These are phyloP conservation scores for Urocynchramus pylzowi DNA, from an alignment of 2,113 vertebrate genomes.

Conservation along the genomic window DNA sequence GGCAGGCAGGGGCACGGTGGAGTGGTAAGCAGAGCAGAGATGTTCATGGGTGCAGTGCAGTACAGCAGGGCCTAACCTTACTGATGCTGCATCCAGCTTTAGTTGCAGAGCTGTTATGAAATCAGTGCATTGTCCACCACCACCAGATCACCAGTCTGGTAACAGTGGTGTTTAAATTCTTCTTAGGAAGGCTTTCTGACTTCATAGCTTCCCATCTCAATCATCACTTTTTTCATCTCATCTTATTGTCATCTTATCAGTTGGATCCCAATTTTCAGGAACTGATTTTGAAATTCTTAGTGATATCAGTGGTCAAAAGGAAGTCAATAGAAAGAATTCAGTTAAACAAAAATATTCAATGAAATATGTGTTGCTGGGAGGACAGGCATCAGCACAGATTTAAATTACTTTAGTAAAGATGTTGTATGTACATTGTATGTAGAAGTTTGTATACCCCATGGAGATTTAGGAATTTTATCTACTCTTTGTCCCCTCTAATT, in stretches of 20 bases:
- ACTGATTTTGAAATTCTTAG: not conserved
- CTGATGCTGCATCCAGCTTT: not conserved
- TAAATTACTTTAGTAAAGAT: not conserved
- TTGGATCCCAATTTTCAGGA: not conserved
- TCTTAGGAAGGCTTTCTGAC: not conserved
- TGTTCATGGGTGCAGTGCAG: not conserved
- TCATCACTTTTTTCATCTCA: not conserved
- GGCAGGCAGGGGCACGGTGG: not conserved
- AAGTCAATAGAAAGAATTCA: not conserved
- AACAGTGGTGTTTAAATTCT: not conserved
- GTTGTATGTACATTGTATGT: fast-evolving
- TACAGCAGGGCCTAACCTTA: not conserved
- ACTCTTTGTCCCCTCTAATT: not conserved
- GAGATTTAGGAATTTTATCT: not conserved
- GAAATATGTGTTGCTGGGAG: not conserved
- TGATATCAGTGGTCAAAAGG: not conserved
- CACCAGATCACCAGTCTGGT: not conserved
- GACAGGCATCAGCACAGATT: not conserved
- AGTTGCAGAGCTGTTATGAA: not conserved
- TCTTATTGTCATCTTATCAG: not conserved
- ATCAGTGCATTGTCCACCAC: not conserved
- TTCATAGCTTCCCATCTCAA: not conserved
- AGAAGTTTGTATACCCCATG: not conserved
- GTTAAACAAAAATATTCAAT: not conserved
- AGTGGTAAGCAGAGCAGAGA: not conserved